Conservation (phyloP, 2,888 invertebrate genomes). For the Drosophila atroscutellata region DNA sequence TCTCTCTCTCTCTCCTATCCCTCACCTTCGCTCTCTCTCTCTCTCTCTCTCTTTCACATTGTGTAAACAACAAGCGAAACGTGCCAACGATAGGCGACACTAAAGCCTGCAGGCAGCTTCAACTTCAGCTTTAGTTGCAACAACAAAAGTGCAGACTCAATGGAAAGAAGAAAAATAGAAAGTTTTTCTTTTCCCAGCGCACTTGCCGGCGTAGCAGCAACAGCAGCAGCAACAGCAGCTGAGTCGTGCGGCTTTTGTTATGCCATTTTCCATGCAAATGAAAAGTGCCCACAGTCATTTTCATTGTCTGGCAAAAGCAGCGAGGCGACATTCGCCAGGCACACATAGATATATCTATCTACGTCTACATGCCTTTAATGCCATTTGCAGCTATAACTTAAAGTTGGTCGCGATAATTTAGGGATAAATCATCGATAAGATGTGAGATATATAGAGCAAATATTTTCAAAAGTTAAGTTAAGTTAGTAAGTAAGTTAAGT, state of each 20-base stretch:
- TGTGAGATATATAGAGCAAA: not conserved
- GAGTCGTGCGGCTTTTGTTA: constrained; percentile 58
- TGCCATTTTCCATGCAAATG: constrained; percentile 72
- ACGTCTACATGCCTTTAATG: not conserved
- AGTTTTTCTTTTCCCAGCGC: constrained; percentile 67
- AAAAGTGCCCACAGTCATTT: constrained; percentile 56
- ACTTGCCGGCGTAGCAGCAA: constrained; percentile 48
- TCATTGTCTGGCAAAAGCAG: constrained; percentile 26
- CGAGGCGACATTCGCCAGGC: not conserved
- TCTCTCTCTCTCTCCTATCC: no score
- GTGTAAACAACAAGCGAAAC: constrained; percentile 59
- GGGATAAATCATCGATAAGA: not conserved
- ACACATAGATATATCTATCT: not conserved
- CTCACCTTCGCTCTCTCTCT: not conserved
- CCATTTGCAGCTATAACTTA: not conserved
- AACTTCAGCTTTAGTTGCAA: constrained; percentile 1
- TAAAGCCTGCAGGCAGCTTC: constrained; percentile 53
- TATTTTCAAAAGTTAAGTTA: not conserved
- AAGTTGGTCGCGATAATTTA: not conserved
- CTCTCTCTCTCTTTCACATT: constrained; percentile 11
- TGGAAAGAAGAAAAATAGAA: constrained; percentile 52
- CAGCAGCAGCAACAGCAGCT: not conserved
- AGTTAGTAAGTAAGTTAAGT: not conserved
- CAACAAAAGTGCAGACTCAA: constrained; percentile 23
- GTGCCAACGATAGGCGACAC: constrained; percentile 60